Evolutionary conservation across 2,888 invertebrate genomes (phyloP).

Genomic region (Zhuqinia jingwanae): DNA sequence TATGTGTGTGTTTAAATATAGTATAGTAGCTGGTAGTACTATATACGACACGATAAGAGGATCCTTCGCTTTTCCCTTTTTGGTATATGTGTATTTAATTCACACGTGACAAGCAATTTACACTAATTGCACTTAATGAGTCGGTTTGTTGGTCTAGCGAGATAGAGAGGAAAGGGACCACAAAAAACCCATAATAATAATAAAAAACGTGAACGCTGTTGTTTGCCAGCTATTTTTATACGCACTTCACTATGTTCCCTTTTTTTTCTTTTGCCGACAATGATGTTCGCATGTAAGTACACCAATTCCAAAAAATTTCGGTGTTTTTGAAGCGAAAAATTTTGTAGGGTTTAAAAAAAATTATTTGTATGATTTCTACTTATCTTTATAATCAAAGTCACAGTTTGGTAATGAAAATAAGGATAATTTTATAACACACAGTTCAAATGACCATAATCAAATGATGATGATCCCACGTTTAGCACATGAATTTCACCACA

Average conservation of each 20-base stretch:
- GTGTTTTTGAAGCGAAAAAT: not conserved
- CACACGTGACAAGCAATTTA: slow-evolving; percentile 79
- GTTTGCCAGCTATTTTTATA: not conserved
- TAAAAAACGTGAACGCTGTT: slow-evolving; percentile 28
- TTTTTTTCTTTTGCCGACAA: not conserved
- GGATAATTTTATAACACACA: not conserved
- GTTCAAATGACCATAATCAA: slow-evolving; percentile 24
- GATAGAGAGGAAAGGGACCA: slow-evolving; percentile 69
- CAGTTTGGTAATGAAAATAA: not conserved
- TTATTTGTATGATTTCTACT: not conserved
- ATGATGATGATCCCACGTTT: slow-evolving; percentile 20
- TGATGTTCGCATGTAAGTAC: not conserved
- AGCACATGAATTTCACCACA: slow-evolving; percentile 39
- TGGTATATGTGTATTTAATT: slow-evolving; percentile 39
- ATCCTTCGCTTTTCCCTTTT: slow-evolving; percentile 19
- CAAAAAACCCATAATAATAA: slow-evolving; percentile 57
- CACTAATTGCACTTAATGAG: slow-evolving; percentile 79
- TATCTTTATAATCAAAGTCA: slow-evolving; percentile 8
- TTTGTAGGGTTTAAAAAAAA: no score
- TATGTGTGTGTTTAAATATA: no score
- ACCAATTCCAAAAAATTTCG: not conserved
- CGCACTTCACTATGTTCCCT: slow-evolving; percentile 10
- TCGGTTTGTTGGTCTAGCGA: slow-evolving; percentile 55
- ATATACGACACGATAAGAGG: slow-evolving; percentile 26
- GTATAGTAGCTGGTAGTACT: not conserved